Conservation (phyloP, 2,797 vertebrate species). For the Cyclura pinguis region DNA sequence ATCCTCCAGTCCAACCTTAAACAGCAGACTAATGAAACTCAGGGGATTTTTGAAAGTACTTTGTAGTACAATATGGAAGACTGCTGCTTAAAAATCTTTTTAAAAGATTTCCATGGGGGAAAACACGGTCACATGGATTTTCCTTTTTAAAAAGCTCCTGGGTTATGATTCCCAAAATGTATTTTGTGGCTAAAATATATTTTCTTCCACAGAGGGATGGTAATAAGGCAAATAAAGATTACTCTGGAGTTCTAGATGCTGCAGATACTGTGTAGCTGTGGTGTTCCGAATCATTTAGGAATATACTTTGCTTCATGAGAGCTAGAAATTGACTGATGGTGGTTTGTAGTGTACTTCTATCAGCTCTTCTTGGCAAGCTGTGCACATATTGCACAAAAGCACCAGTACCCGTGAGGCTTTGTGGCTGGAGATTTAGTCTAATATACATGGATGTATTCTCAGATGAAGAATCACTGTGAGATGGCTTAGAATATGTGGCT, state of each 20-base stretch:
- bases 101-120: neutral
- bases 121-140: neutral
- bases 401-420: neutral
- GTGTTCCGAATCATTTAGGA: neutral
- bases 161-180: neutral
- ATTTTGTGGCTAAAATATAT: neutral
- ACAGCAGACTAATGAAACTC: conserved; percentile 16
- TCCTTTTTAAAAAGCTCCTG: conserved; percentile 5
- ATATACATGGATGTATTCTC: neutral
- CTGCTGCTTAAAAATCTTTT: conserved; percentile 5
- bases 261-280: no score
- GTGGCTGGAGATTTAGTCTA: neutral
- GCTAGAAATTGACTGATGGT: neutral
- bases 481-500: neutral
- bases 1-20: neutral
- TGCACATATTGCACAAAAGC: neutral
- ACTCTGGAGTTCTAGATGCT: neutral
- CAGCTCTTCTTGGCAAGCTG: neutral
- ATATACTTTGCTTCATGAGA: neutral
- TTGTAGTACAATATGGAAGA: conserved; percentile 14
- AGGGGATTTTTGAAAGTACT: conserved; percentile 25
- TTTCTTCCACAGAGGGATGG: neutral
- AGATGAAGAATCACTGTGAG: neutral
- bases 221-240: neutral
- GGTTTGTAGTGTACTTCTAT: neutral